phyloP scores from a whole-genome alignment of 37 sponge, comb jelly and placozoan genomes.

The Tethya wilhelma region DNA sequence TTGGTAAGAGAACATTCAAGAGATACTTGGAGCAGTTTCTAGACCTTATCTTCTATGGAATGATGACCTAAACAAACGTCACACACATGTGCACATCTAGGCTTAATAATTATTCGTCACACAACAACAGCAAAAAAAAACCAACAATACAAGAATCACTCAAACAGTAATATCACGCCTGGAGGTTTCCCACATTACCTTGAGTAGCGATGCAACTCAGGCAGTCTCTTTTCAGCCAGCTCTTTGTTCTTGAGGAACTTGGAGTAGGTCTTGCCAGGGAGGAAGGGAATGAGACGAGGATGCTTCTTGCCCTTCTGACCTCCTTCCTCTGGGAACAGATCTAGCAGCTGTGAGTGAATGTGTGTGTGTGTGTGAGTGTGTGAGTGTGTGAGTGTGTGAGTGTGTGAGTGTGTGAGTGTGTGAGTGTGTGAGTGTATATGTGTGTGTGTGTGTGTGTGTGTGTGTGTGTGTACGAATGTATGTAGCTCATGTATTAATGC shows the following conservation, averaged over 20 bases:
- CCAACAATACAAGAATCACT: not conserved
- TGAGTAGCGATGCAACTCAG: slow-evolving; percentile 73
- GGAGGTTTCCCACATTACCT: slow-evolving; percentile 50
- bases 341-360: slow-evolving; percentile 76
- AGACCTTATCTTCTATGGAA: slow-evolving; percentile 59
- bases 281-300: slow-evolving; percentile 75
- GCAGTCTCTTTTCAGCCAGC: slow-evolving; percentile 80
- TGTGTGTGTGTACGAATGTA: no score
- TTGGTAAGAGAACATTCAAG: slow-evolving; percentile 72
- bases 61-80: not conserved
- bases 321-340: slow-evolving; percentile 82
- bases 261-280: slow-evolving; percentile 73
- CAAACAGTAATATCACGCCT: not conserved
- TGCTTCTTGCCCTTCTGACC: slow-evolving; percentile 81
- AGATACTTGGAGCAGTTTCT: slow-evolving; percentile 49
- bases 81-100: not conserved
- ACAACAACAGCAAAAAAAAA: not conserved
- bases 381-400: not conserved
- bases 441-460: no score
- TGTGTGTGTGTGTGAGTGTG: no score
- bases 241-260: slow-evolving; percentile 75
- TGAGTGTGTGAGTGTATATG: no score
- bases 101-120: not conserved
- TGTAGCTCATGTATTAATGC: no score
- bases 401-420: no score